Conservation (phyloP, 2,797 vertebrate species). For the Fistularia tabacaria region DNA sequence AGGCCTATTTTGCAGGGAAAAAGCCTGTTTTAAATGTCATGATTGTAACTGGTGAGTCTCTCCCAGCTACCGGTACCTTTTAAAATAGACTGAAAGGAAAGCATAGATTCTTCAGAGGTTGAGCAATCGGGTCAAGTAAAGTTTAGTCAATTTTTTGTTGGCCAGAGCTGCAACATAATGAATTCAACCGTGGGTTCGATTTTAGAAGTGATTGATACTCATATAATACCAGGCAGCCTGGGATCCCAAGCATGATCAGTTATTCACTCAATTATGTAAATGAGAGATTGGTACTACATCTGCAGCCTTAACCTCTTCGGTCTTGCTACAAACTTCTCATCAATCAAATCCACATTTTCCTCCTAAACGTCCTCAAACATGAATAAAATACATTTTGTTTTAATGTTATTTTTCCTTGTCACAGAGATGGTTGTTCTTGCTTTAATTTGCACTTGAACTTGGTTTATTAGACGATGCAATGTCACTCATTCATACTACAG, state of each 20-base stretch:
- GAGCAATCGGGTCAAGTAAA: too few relatives aligned
- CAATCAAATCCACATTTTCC: slow-evolving; percentile 49
- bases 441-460: slow-evolving; percentile 1
- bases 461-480: slow-evolving; percentile 5
- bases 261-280: slow-evolving; percentile 72
- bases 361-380: slow-evolving; percentile 32
- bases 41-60: too few relatives aligned
- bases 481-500: background rate
- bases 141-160: too few relatives aligned
- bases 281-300: slow-evolving; percentile 64
- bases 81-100: too few relatives aligned
- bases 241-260: slow-evolving; percentile 62
- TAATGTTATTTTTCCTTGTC: slow-evolving; percentile 1
- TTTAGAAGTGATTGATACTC: too few relatives aligned
- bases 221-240: slow-evolving; percentile 34
- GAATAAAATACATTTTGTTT: background rate
- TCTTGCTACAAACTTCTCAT: slow-evolving; percentile 49
- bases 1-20: too few relatives aligned
- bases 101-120: too few relatives aligned
- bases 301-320: slow-evolving; percentile 63
- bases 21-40: too few relatives aligned
- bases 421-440: slow-evolving; percentile 2
- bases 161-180: too few relatives aligned
- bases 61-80: too few relatives aligned
- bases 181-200: too few relatives aligned